Evolutionary conservation across 2,113 vertebrate genomes (phyloP).

Genomic region (Opisthocomus hoazin): DNA sequence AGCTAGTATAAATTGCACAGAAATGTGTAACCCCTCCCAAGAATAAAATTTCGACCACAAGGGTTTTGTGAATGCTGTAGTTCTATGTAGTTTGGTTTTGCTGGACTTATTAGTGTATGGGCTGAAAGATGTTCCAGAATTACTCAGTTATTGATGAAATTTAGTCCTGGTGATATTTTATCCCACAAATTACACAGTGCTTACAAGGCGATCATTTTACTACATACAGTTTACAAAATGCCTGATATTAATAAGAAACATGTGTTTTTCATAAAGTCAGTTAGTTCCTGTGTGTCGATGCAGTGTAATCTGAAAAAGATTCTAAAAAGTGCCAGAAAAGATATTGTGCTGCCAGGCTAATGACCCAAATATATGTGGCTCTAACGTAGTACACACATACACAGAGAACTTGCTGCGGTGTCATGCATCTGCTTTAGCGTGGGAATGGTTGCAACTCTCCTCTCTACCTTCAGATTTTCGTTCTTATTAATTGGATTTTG

Average conservation of each 20-base stretch:
- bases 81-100: neutral
- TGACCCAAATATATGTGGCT: neutral
- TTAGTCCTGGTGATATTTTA: neutral
- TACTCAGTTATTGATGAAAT: neutral
- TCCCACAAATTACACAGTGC: neutral
- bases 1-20: neutral
- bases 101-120: neutral
- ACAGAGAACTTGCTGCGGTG: neutral
- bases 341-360: neutral
- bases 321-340: neutral
- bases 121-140: neutral
- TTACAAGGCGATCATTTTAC: neutral
- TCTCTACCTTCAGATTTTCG: neutral
- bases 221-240: neutral
- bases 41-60: neutral
- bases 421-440: neutral
- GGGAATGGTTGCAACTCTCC: neutral
- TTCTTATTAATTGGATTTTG: neutral
- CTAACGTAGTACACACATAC: rapidly evolving
- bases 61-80: neutral
- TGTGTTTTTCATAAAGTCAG: constrained; percentile 16
- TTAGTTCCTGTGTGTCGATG: constrained; percentile 5
- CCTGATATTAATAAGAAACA: neutral
- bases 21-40: neutral
- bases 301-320: constrained; percentile 18